phyloP scores from a whole-genome alignment of 1,140 invertebrate species.

The Drosophila rufa region DNA sequence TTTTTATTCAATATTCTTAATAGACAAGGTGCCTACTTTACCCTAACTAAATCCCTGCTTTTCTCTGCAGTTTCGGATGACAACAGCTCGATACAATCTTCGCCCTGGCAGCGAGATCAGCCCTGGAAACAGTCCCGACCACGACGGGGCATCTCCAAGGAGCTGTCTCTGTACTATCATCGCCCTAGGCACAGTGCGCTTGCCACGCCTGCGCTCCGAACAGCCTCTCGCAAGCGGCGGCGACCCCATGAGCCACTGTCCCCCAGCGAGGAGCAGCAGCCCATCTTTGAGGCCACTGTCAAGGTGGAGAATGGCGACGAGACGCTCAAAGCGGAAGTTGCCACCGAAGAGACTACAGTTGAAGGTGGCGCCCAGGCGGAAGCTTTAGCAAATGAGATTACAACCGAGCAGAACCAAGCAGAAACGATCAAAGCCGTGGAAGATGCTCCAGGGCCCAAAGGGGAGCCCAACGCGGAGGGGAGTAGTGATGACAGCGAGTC shows the following conservation, averaged over 20 bases:
- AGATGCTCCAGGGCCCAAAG: slow-evolving; percentile 22
- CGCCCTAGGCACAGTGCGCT: slow-evolving; percentile 87
- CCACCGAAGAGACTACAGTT: slow-evolving; percentile 15
- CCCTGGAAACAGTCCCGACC: slow-evolving; percentile 93
- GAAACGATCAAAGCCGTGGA: slow-evolving; percentile 51
- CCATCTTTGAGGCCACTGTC: slow-evolving; percentile 48
- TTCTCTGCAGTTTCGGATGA: slow-evolving; percentile 91
- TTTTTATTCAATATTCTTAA: too few relatives aligned
- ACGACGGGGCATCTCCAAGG: slow-evolving; percentile 89
- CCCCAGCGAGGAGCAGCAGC: slow-evolving; percentile 44
- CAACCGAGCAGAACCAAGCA: slow-evolving; percentile 12
- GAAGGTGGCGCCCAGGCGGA: not conserved
- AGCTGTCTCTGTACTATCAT: slow-evolving; percentile 91
- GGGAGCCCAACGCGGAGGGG: slow-evolving; percentile 9
- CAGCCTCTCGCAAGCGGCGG: slow-evolving; percentile 87
- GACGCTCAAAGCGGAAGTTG: slow-evolving; percentile 53
- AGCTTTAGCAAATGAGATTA: slow-evolving; percentile 46
- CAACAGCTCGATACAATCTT: slow-evolving; percentile 94
- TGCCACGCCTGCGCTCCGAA: slow-evolving; percentile 77
- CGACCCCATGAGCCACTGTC: slow-evolving; percentile 86
- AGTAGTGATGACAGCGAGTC: slow-evolving; percentile 20
- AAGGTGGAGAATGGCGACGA: slow-evolving; percentile 65
- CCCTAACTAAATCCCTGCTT: not conserved
- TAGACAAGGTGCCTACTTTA: not conserved
- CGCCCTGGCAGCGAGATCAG: slow-evolving; percentile 94